phyloP scores from a whole-genome alignment of 2,113 vertebrate genomes.

The Perca schrenkii region DNA sequence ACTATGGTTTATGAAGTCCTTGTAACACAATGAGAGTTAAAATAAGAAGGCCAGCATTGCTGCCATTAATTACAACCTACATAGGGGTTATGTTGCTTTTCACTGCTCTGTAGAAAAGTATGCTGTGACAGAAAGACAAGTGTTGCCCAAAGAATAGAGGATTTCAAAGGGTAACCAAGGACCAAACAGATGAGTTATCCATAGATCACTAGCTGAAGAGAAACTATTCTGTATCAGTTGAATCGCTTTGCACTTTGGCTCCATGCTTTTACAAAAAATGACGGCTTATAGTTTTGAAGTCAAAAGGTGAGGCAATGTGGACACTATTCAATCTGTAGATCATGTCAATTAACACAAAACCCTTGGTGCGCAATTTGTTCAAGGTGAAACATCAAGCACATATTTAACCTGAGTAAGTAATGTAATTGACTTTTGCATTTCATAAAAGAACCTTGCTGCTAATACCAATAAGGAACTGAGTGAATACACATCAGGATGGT shows the following conservation, averaged over 20 bases:
- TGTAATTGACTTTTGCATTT: slow-evolving; percentile 10
- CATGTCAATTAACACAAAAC: slow-evolving; percentile 35
- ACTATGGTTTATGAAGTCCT: slow-evolving; percentile 35
- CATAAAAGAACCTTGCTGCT: slow-evolving; percentile 8
- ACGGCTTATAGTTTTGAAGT: slow-evolving; percentile 26
- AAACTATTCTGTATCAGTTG: slow-evolving; percentile 47
- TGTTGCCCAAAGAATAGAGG: slow-evolving; percentile 30
- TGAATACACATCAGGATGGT: background rate
- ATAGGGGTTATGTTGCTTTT: slow-evolving; percentile 29
- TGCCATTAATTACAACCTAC: slow-evolving; percentile 42
- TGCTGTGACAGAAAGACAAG: slow-evolving; percentile 20
- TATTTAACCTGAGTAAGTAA: slow-evolving; percentile 6
- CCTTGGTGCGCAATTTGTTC: slow-evolving; percentile 20
- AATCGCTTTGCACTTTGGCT: slow-evolving; percentile 41
- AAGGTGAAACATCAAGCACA: slow-evolving; percentile 45
- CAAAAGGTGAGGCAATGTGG: slow-evolving; percentile 13
- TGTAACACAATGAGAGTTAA: slow-evolving; percentile 31
- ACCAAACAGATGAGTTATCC: slow-evolving; percentile 40
- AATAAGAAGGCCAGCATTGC: slow-evolving; percentile 34
- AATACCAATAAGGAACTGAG: slow-evolving; percentile 6
- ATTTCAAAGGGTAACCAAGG: slow-evolving; percentile 49
- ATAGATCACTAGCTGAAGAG: slow-evolving; percentile 31
- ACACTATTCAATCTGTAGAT: slow-evolving; percentile 24
- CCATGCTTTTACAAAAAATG: slow-evolving; percentile 12
- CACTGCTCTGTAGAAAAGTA: slow-evolving; percentile 33